Evolutionary conservation across 2,113 vertebrate species (phyloP).

Genomic region (Grammomys dolichurus): DNA sequence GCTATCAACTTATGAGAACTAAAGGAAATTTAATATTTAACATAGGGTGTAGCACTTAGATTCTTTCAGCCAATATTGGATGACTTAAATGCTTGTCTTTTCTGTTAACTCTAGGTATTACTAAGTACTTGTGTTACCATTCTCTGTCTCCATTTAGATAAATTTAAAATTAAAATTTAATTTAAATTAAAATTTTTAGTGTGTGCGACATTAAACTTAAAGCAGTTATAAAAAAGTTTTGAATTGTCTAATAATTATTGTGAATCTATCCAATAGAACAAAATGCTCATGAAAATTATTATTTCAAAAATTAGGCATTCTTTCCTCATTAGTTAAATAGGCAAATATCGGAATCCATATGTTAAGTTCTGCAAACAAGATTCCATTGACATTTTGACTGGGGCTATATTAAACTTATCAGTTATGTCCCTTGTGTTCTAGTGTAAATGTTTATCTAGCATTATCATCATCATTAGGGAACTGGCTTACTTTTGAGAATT

Average conservation of each 20-base stretch:
- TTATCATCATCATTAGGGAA: not conserved
- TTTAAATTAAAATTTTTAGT: too few species aligned
- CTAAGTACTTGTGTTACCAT: conserved; percentile 26
- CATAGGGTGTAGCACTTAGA: not conserved
- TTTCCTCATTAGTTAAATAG: conserved; percentile 42
- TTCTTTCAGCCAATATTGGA: not conserved
- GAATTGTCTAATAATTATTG: conserved; percentile 41
- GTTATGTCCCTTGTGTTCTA: not conserved
- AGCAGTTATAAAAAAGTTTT: conserved; percentile 34
- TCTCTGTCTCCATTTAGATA: not conserved
- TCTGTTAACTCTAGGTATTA: conserved; percentile 3
- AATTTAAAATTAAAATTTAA: not conserved
- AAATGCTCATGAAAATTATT: conserved; percentile 32
- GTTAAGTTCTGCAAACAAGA: conserved; percentile 23
- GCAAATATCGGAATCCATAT: not conserved
- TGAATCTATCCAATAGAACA: conserved; percentile 41
- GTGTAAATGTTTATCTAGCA: not conserved
- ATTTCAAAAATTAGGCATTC: not conserved
- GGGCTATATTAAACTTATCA: not conserved
- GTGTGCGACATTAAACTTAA: conserved; percentile 19
- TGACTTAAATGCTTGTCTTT: conserved; percentile 31
- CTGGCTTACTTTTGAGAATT: not conserved
- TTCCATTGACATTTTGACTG: conserved; percentile 23
- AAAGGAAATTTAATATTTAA: conserved; percentile 43
- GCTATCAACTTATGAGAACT: conserved; percentile 21